phyloP scores from a whole-genome alignment of 2,113 vertebrate genomes.

The Lanius ludovicianus region DNA sequence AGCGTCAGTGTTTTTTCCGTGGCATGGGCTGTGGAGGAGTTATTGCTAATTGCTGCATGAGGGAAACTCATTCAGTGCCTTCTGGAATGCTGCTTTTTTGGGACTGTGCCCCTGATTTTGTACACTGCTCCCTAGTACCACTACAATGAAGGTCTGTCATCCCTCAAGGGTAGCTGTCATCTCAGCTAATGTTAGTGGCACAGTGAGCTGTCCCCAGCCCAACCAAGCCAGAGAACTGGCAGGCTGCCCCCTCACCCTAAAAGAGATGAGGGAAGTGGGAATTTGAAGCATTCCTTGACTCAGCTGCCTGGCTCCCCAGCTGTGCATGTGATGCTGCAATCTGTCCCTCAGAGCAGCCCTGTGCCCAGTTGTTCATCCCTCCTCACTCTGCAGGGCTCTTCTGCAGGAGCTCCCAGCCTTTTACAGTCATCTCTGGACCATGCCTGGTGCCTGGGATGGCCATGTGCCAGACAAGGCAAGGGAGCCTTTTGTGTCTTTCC shows the following conservation, averaged over 20 bases:
- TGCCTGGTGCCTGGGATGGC: neutral
- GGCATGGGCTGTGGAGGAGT: neutral
- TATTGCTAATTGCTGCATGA: neutral
- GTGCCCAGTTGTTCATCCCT: neutral
- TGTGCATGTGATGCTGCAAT: neutral
- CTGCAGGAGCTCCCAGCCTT: neutral
- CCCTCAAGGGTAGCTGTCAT: neutral
- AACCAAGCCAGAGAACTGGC: neutral
- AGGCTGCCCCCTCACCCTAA: neutral
- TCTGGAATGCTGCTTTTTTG: neutral
- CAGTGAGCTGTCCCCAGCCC: neutral
- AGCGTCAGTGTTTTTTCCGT: accelerated
- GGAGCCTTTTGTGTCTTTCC: neutral
- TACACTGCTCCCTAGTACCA: neutral
- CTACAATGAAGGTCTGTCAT: neutral
- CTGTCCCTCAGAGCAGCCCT: neutral
- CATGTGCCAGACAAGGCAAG: accelerated
- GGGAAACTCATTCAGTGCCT: neutral
- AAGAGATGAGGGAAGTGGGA: neutral
- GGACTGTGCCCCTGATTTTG: neutral
- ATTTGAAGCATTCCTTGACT: neutral
- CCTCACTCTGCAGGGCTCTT: neutral
- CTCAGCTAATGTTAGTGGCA: accelerated
- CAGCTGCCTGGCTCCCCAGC: neutral
- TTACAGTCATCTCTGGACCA: neutral